Evolutionary conservation across 2,113 vertebrate genomes (phyloP), one percentile per base, ranked within the genome.

Genomic region (Bufo bufo): DNA sequence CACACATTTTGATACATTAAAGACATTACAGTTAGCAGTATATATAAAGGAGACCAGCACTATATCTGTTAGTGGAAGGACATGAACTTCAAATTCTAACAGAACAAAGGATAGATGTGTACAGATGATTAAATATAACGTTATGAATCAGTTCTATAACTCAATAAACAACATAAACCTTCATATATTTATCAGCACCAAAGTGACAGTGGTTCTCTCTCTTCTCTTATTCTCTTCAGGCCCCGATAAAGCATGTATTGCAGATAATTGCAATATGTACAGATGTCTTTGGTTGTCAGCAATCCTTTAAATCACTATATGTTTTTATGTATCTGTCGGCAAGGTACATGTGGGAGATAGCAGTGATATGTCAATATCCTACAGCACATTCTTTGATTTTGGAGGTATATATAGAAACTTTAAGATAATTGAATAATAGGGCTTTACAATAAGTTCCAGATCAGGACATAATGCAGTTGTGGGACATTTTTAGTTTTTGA

Each of bases 171-270:
- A 66, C 52, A 17, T 58, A 74, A 45, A 58, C 14, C 66, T 74
- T 85, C 83, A 74, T 58, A 43, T 75, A 75, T 85, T 85, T 85
- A 58, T 85, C 69, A 74, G 58, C 17, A n/a, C 54, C 74, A 45
- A 85, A 85, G 19, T 85, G 83, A 85, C 83, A 75, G 83, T 58
- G 66, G 72, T 85, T 71, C n/a, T 61, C 63, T 52, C n/a, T 59
- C 43, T 47, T n/a, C 58, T 85, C 33, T 20, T 74, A 72, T 54
- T 74, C 66, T 72, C 16, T 43, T 47, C 9, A 11, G 59, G 20
- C 56, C 10, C 66, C 50, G 14, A 20, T 75, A 72, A 74, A 75
- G 61, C 83, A 49, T 74, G 52, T 75, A 20, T 8, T 75, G 0
- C 59, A 85, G 52, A 72, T 85, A 59, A 10, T 85, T 74, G 50